Base-by-base conservation (phyloP, 1,140 invertebrate genomes). In the Neelides sp. region DNA sequence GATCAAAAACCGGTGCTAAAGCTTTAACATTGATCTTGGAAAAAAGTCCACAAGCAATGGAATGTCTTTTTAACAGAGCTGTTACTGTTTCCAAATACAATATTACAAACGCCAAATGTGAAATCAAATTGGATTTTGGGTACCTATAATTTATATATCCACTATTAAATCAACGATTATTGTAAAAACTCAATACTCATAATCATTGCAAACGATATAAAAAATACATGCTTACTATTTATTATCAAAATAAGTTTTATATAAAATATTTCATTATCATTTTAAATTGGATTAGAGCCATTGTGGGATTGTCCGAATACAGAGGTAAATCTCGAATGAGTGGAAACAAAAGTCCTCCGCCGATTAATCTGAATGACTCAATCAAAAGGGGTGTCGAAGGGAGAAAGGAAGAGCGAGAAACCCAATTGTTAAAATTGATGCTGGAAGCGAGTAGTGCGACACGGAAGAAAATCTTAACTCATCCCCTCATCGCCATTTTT, bases 401-500 rank as follows among this genome's bases (percentile, higher is more conserved):
- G 13, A 32, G 55, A 12, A 57, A 57, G 20, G 45, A 47, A 20
- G n/a, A n/a, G n/a, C n/a, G n/a, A 35, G 56, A 58, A 37, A 61
- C 54, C 46, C 55, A 58, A 39, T 48, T 61, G 1, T 51, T 61
- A 1, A 61, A 52, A 0, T 37, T 55, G 3, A 51, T 61, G 23
- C 39, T 61, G 19, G 59, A 61, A 28, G 50, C 48, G 12, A 61
- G 56, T 40, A 54, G 52, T 30, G 47, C 45, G 1, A 44, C 55
- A 32, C 24, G 59, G 23, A 61, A 61, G 44, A 61, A 57, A 35
- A 61, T 87, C 22, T 66, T 87, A 1, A 83, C 83, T 64, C 84
- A 86, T 68, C 83, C 83, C 1, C 70, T 87, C 0, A 83, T 80
- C 52, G 82, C 85, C 61, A 85, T 82, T 13, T 86, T 87, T 61